Evolutionary conservation across 2,888 invertebrate species (phyloP).

Genomic region (Eupithecia tripunctaria): DNA sequence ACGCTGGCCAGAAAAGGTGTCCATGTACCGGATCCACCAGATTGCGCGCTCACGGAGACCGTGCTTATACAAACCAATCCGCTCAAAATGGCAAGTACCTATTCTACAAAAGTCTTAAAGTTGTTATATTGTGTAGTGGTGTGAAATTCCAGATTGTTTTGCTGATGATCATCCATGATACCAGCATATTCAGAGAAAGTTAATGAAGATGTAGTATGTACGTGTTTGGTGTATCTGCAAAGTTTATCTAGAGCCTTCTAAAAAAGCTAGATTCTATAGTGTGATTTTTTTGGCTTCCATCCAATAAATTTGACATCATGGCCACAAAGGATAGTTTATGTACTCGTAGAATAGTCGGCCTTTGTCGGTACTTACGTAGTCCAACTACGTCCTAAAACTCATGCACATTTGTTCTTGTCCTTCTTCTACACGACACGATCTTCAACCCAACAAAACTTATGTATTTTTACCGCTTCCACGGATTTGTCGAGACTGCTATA

Average conservation of each 20-base stretch:
- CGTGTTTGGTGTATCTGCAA: not conserved
- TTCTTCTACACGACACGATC: not conserved
- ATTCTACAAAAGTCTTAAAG: not conserved
- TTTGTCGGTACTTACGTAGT: not conserved
- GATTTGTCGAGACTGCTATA: not conserved
- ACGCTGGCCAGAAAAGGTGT: conserved; percentile 96
- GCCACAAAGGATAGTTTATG: not conserved
- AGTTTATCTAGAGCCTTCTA: not conserved
- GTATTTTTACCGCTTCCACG: not conserved
- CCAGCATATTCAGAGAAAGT: not conserved
- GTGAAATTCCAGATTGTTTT: not conserved
- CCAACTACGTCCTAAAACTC: not conserved
- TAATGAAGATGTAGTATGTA: not conserved
- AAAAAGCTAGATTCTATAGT: not conserved
- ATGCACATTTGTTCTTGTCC: not conserved
- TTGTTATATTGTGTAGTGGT: not conserved
- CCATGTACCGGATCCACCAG: conserved; percentile 91
- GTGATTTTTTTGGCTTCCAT: not conserved
- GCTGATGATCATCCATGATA: not conserved
- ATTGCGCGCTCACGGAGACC: conserved; percentile 96
- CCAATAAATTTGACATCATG: not conserved
- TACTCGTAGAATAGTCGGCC: not conserved
- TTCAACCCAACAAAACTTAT: not conserved
- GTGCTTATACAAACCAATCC: conserved; percentile 98
- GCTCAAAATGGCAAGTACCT: conserved; percentile 93